Evolutionary conservation across 1,140 invertebrate species (phyloP).

Genomic region (Hesperophylax magnus): DNA sequence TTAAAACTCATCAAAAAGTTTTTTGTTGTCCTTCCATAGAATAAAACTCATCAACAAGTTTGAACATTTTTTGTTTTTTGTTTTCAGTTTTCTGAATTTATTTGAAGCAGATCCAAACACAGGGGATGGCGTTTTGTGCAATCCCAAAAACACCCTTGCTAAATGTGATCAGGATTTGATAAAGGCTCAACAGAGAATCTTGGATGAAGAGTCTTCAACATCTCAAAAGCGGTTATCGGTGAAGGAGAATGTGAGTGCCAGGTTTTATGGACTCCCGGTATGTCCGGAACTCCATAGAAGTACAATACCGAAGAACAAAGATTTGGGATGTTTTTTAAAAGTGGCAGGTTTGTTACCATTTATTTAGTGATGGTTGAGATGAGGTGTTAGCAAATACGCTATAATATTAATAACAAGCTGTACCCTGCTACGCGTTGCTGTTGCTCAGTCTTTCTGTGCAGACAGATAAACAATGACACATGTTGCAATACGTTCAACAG

Average conservation of each 20-base stretch:
- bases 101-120: conserved; percentile 68
- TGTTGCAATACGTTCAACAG: too few species aligned
- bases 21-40: neutral
- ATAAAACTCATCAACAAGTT: conserved; percentile 19
- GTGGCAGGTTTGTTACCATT: conserved; percentile 67
- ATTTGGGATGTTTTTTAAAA: conserved; percentile 78
- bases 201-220: conserved; percentile 65
- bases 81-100: conserved; percentile 66
- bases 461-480: too few species aligned
- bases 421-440: too few species aligned
- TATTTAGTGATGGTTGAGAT: neutral
- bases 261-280: conserved; percentile 73
- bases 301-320: conserved; percentile 76
- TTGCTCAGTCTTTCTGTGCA: too few species aligned
- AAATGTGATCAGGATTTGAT: conserved; percentile 76
- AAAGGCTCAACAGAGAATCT: conserved; percentile 73
- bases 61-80: conserved; percentile 25
- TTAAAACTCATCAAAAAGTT: conserved; percentile 18
- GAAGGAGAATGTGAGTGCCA: conserved; percentile 79
- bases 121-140: conserved; percentile 66
- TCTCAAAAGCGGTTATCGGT: conserved; percentile 62
- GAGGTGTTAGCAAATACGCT: too few species aligned
- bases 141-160: conserved; percentile 65
- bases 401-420: too few species aligned
- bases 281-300: conserved; percentile 74